Percentiles rank a stretch among this genome's conserved stretches.
These are phyloP conservation scores for Columbina picui DNA, from an alignment of 2,113 vertebrate species.

Conservation along the genomic window DNA sequence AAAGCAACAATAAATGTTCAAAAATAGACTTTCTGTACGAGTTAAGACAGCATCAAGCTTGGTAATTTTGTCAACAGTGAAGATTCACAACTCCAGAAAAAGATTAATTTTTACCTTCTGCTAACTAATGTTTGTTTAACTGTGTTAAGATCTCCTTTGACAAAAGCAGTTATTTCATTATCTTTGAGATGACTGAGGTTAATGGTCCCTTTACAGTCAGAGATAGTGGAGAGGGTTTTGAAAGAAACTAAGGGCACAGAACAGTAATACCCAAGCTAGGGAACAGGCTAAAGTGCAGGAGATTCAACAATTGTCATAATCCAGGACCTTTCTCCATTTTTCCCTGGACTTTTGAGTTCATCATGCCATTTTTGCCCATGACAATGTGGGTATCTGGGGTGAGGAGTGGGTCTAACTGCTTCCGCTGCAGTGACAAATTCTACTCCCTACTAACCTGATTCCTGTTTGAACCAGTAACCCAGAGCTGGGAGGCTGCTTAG, in stretches of 20 bases:
- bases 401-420: background rate
- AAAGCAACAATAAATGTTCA: background rate
- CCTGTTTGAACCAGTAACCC: constrained; percentile 53
- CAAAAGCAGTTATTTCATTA: background rate
- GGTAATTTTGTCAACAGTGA: background rate
- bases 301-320: background rate
- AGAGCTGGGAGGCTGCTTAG: constrained; percentile 16
- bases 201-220: background rate
- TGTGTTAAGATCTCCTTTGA: background rate
- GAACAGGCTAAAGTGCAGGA: background rate
- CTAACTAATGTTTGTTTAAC: background rate
- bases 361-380: accelerated
- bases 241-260: background rate
- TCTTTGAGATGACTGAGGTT: background rate
- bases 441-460: constrained; percentile 46
- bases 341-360: background rate
- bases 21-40: background rate
- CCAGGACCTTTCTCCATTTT: background rate
- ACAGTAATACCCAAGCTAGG: background rate
- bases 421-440: background rate
- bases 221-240: background rate
- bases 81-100: background rate
- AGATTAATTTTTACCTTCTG: background rate
- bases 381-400: background rate
- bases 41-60: background rate